A percentile compares a stretch with the other conserved stretches of the same genome.
Conservation (phyloP, 2,888 invertebrate genomes). For the Hydrotaea cyrtoneurina region DNA sequence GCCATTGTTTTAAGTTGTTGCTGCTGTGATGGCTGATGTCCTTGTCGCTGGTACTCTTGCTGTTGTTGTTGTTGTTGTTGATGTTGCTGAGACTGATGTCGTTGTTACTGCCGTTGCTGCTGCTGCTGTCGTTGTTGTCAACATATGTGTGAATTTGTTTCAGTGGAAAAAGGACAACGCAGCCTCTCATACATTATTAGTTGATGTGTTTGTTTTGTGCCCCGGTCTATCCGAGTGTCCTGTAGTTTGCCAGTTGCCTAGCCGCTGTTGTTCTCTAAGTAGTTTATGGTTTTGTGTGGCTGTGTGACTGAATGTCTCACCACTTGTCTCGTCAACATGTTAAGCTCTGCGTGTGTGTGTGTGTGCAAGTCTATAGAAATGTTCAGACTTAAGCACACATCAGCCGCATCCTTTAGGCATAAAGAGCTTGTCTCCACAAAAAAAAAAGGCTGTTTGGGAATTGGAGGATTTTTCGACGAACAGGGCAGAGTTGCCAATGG, state of each 20-base stretch:
- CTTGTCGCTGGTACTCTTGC: not conserved
- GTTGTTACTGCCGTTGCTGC: not conserved
- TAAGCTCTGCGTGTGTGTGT: not conserved
- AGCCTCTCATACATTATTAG: slow-evolving; percentile 20
- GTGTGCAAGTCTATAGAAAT: not conserved
- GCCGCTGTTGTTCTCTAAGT: not conserved
- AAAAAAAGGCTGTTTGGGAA: not conserved
- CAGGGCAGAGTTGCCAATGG: too few species aligned
- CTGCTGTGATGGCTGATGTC: not conserved
- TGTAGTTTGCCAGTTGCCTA: not conserved
- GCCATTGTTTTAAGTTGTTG: slow-evolving; percentile 17
- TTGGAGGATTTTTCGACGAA: not conserved
- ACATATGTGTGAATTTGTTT: slow-evolving; percentile 9
- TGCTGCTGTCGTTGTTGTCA: not conserved
- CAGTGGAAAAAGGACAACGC: not conserved
- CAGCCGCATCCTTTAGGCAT: not conserved
- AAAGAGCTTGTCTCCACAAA: not conserved
- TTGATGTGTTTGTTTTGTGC: not conserved
- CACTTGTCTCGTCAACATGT: slow-evolving; percentile 18
- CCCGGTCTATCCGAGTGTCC: not conserved
- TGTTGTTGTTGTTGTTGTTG: not conserved
- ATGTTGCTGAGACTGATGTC: not conserved
- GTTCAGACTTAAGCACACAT: not conserved
- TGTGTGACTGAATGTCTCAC: not conserved
- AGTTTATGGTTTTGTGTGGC: not conserved